These are phyloP conservation scores for Cylloceria caligata DNA, from an alignment of 2,888 invertebrate genomes.

Conservation along the genomic window DNA sequence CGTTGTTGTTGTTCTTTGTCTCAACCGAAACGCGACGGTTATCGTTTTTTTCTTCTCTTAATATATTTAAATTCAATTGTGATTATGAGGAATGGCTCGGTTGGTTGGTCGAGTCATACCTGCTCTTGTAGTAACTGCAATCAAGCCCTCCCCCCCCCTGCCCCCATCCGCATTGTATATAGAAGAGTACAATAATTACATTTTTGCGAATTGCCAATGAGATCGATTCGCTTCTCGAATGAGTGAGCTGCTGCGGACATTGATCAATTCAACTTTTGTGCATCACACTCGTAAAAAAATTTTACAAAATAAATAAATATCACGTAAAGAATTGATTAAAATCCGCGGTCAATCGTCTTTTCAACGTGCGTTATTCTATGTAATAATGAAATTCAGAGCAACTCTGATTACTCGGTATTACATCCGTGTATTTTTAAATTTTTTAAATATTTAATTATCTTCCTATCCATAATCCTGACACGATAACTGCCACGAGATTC, in stretches of 20 bases:
- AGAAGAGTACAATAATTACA: constrained; percentile 40
- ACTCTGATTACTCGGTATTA: background rate
- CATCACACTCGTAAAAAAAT: constrained; percentile 25
- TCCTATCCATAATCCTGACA: constrained; percentile 19
- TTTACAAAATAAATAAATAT: background rate
- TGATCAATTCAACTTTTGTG: constrained; percentile 12
- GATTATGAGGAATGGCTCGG: constrained; percentile 57
- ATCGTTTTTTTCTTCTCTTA: constrained; percentile 46
- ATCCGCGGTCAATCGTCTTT: background rate
- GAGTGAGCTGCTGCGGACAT: background rate
- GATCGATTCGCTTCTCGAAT: background rate
- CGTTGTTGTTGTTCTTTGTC: constrained; percentile 69
- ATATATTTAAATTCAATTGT: constrained; percentile 67
- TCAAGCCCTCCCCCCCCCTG: no score
- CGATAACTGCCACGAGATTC: constrained; percentile 27
- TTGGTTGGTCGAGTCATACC: constrained; percentile 15
- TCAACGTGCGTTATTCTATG: background rate
- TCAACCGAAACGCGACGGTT: constrained; percentile 64
- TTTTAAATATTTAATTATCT: background rate
- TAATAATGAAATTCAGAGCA: constrained; percentile 25
- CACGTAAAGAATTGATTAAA: background rate
- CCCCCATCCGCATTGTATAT: constrained; percentile 50
- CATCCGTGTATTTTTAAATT: background rate
- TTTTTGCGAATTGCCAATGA: background rate
- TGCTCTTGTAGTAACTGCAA: constrained; percentile 49